Conservation (phyloP, 2,113 vertebrate genomes). For the Plectropomus leopardus region DNA sequence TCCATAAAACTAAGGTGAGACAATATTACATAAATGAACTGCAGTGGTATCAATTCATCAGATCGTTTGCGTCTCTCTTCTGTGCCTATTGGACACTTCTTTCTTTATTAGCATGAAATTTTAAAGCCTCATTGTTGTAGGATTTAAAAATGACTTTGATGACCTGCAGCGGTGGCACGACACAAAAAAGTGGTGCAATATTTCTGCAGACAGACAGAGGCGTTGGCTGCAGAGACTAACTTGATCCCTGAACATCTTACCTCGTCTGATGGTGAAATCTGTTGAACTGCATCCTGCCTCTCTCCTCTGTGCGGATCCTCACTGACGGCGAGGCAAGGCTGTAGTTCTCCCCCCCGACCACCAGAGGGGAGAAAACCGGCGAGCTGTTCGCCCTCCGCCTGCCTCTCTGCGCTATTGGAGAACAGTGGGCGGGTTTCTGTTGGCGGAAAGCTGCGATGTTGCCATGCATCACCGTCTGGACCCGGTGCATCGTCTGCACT, state of each 20-base stretch:
- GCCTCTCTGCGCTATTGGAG: constrained; percentile 61
- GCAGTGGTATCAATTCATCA: too few species aligned
- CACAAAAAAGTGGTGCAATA: background rate
- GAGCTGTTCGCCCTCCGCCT: constrained; percentile 77
- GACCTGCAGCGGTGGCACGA: background rate
- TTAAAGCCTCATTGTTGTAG: too few species aligned
- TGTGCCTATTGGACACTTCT: too few species aligned
- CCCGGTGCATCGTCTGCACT: constrained; percentile 37
- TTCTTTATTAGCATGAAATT: too few species aligned
- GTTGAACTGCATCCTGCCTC: constrained; percentile 66
- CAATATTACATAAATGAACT: too few species aligned
- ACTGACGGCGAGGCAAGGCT: constrained; percentile 77
- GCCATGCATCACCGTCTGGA: constrained; percentile 55
- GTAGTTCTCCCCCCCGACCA: constrained; percentile 83
- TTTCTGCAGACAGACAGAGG: background rate
- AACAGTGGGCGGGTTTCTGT: constrained; percentile 55
- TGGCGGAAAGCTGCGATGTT: constrained; percentile 67
- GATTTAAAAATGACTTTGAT: background rate
- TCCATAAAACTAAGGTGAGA: too few species aligned
- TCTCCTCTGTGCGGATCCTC: constrained; percentile 64
- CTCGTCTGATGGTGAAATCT: constrained; percentile 71
- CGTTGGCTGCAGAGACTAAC: background rate
- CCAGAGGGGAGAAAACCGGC: constrained; percentile 74
- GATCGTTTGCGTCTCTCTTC: too few species aligned
- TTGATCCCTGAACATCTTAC: constrained; percentile 38